Evolutionary conservation across 2,797 vertebrate species (phyloP), one percentile per base, ranked within the genome.

Genomic region (Myripristis murdjan): DNA sequence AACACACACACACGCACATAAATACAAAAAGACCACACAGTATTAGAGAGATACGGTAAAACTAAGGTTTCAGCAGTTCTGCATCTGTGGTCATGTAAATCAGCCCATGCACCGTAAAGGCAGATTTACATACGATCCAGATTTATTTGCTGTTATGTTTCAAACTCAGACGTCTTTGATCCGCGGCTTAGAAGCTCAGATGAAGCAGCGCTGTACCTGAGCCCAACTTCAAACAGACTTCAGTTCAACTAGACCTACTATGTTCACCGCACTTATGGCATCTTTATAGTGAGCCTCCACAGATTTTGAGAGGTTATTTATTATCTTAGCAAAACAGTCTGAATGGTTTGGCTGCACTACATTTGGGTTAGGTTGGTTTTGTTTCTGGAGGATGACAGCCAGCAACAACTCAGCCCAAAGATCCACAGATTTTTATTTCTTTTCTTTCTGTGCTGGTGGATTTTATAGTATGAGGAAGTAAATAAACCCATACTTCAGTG

Each of bases 11-110:
- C 18, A 28, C 23, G n/a, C n/a, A 22, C 57, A 53, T 20, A 23
- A 68, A 82, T 23, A 44, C 37, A 57, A 31, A 58, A 46, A 52
- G 23, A 69, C 66, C 69, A 53, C 55, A 66, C 47, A 65, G 41
- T 39, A 5, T 22, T 44, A 22, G 37, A 26, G 47, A 39, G 44
- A 68, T 2, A 65, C 0, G 33, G 18, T 44, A 31, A 4, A 51
- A 71, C 58, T 12, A 20, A 10, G 2, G 28, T 35, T 9, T 56
- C 23, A 82, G 56, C 53, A 79, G 51, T 37, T 64, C 63, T 62
- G n/a, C 5, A 4, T 22, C 52, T 67, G 64, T 41, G 71, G 65
- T 58, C 23, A 18, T 41, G 37, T 57, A 53, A 51, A 47, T 71
- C 48, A 70, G 14, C 52, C 44, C 64, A 52, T 61, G 5, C 53